Base-by-base conservation (phyloP, 2,888 invertebrate species). In the Nemotelus pantherinus region DNA sequence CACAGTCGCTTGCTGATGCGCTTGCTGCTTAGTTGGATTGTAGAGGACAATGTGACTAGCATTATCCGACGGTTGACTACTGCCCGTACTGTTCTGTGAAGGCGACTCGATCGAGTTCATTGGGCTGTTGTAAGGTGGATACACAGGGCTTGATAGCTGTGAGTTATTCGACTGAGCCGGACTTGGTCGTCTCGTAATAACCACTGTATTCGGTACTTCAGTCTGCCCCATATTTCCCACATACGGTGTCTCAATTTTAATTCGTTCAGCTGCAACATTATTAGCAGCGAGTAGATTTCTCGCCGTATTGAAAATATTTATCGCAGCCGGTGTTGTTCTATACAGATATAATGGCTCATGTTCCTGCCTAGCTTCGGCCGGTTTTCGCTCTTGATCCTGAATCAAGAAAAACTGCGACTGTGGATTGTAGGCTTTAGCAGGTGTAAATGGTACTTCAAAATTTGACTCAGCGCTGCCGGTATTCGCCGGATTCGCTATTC, bases 51-150 rank as follows among this genome's bases (percentile, higher is more conserved):
- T 90, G 81, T 79, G 74, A 64, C 78, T 72, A 39, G 78, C 57
- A 39, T 78, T 77, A 3, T 78, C 72, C 10, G 79, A 71, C 67
- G 76, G 72, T 39, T 74, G 74, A 74, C 63, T 72, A 25, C 65
- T 76, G 7, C 67, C 50, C 9, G 76, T 58, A 10, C 89, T 90
- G n/a, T 91, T 91, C 82, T 91, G 92, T 82, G 92, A 93, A 3
- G 93, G 93, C 2, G 93, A 93, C 80, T 93, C 92, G 82, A 92
- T 90, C 3, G 93, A 91, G 83, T 92, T 92, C 92, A 93, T 92
- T 43, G 95, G 94, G 87, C 94, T 94, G 85, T 94, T 93, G 86
- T 95, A 95, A 90, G 94, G 91, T 58, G 94, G 94, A 88, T 95
- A 95, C 77, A 93, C 93, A 68, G 93, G 93, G 87, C 93, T 93